Evolutionary conservation across 2,113 vertebrate species (phyloP), one percentile per base, ranked within the genome.

Genomic region (Numenius arquata): DNA sequence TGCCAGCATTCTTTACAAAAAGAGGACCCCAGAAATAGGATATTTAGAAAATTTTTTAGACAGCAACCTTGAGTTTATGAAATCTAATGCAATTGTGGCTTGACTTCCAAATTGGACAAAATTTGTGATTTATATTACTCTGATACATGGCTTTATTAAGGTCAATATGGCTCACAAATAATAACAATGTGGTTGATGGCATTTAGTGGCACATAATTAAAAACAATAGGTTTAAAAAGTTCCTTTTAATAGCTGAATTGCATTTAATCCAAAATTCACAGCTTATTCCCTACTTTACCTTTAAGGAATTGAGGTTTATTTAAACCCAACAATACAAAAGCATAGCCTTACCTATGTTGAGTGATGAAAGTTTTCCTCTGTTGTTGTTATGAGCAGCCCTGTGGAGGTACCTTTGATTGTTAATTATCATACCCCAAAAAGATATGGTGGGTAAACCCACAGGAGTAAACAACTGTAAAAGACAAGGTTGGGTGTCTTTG

Each of bases 381-480:
- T 45, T 26, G 25, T 9, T 11, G 6, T 47, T 40, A 47, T 16
- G n/a, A 79, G 34, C 11, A 50, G 36, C 32, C 41, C 43, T 30
- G 12, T 50, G 70, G 43, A 58, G 20, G 30, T 43, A 21, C 18
- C 22, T 81, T 73, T 58, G 25, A 81, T 41, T 63, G 18, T 71
- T 75, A 47, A 71, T 79, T 30, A 30, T 50, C 52, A 76, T 94
- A 94, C 94, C 89, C 89, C 15, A 68, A 73, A 70, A 58, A 94
- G 78, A 72, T 91, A 93, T 15, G 47, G 89, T 68, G 96, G 83
- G 65, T 96, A 96, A 48, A 81, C 91, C 95, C 97, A 97, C 15
- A 96, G 70, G 53, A 96, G 66, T 50, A 85, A 71, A 79, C 83
- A 90, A 36, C 62, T 40, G 23, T 94, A 86, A 75, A 97, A 95